Conservation (phyloP, 2,888 invertebrate genomes). For the Endomychus coccineus region DNA sequence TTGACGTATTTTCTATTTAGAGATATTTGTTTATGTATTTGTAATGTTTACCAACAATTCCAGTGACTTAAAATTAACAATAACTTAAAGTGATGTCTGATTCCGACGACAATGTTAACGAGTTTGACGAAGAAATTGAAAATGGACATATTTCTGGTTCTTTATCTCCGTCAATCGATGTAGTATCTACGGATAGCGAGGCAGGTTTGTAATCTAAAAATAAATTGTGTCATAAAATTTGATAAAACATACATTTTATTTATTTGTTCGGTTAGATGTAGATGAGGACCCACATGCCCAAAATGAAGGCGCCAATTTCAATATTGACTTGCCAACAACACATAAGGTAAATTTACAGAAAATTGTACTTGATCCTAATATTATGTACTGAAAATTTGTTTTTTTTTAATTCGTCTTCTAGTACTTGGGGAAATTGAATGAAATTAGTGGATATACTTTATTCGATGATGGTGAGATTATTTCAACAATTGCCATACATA, state of each 20-base stretch:
- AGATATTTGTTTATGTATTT: too few relatives aligned
- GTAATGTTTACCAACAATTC: too few relatives aligned
- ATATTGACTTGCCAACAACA: conserved; percentile 39
- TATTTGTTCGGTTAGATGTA: conserved; percentile 9
- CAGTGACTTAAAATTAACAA: too few relatives aligned
- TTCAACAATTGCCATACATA: conserved; percentile 37
- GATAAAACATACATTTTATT: background rate
- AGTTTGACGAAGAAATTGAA: conserved; percentile 26
- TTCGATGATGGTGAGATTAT: conserved; percentile 39
- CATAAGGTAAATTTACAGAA: conserved; percentile 36
- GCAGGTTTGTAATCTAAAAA: conserved; percentile 5
- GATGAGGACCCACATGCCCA: conserved; percentile 26
- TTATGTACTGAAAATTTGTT: background rate
- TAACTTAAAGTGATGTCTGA: too few relatives aligned
- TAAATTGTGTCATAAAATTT: background rate
- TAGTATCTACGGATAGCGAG: background rate
- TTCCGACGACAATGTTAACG: conserved; percentile 19
- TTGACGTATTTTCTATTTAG: too few relatives aligned
- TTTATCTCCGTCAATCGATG: conserved; percentile 1
- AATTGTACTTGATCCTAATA: background rate
- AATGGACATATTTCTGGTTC: conserved; percentile 29
- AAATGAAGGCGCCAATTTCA: conserved; percentile 30
- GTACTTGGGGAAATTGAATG: conserved; percentile 40
- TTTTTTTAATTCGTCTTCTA: conserved; percentile 19
- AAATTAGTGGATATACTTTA: conserved; percentile 40